phyloP scores from a whole-genome alignment of 2,113 vertebrate species.

The Passer montanus region DNA sequence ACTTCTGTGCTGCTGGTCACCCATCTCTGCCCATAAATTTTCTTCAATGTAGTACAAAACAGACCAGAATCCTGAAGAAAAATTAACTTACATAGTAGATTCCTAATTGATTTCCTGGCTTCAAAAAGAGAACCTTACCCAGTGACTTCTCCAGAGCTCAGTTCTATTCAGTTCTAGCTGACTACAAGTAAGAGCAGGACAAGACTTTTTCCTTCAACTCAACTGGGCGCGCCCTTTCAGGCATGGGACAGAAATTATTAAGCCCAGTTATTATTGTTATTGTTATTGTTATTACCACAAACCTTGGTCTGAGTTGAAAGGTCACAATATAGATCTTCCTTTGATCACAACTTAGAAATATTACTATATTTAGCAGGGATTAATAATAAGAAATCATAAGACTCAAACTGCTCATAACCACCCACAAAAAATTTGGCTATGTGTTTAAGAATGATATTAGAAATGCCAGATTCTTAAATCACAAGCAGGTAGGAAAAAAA shows the following conservation, averaged over 20 bases:
- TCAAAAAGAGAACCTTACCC: background rate
- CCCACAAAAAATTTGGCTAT: background rate
- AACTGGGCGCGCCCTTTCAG: background rate
- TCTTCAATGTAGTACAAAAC: background rate
- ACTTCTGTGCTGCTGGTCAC: background rate
- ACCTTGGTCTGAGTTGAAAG: background rate
- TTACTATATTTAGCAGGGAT: background rate
- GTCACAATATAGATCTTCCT: background rate
- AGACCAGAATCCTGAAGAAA: background rate
- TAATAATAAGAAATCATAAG: background rate
- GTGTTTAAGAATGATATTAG: background rate
- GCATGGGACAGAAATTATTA: background rate
- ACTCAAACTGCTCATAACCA: background rate
- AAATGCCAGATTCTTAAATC: background rate
- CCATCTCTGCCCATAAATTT: background rate
- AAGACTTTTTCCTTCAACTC: background rate
- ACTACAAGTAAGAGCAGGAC: background rate
- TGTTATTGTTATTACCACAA: background rate
- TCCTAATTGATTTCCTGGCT: background rate
- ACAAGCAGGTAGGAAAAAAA: background rate
- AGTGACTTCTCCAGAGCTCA: background rate
- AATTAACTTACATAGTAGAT: background rate
- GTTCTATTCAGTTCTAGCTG: background rate
- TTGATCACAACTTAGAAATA: background rate
- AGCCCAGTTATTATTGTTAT: background rate